phyloP scores from a whole-genome alignment of 2,888 invertebrate genomes.

The Oasisia sp. region DNA sequence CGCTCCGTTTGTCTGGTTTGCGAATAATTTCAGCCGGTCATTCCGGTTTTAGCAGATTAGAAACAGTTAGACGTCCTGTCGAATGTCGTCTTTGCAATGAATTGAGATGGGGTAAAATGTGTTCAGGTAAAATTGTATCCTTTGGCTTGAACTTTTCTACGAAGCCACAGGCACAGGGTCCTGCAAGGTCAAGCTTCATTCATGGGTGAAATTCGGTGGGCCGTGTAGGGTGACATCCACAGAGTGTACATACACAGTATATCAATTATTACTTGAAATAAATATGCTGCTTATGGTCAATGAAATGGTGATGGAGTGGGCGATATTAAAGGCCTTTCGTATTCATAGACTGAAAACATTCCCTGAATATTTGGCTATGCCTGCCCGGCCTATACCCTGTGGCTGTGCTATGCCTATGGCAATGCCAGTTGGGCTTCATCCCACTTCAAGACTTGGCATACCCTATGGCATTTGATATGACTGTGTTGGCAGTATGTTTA shows the following conservation, averaged over 20 bases:
- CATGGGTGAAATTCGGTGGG: background rate
- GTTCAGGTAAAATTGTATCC: background rate
- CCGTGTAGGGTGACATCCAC: background rate
- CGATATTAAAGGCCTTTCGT: background rate
- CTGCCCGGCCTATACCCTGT: too few relatives aligned
- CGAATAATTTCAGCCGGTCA: background rate
- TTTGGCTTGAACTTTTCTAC: background rate
- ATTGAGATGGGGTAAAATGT: background rate
- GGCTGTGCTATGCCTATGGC: too few relatives aligned
- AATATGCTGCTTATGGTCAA: background rate
- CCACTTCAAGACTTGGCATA: too few relatives aligned
- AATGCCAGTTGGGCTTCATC: too few relatives aligned
- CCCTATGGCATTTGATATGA: too few relatives aligned
- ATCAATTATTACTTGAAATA: background rate
- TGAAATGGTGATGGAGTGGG: background rate
- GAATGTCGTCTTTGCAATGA: constrained; percentile 12
- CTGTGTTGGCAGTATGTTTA: too few relatives aligned
- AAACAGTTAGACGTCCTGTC: background rate
- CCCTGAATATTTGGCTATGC: too few relatives aligned
- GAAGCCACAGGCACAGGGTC: background rate
- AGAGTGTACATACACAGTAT: background rate
- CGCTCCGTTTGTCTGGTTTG: constrained; percentile 12
- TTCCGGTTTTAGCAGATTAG: background rate
- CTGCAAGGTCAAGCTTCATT: constrained; percentile 17
- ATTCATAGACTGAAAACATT: too few relatives aligned